These are phyloP conservation scores for Athrips mouffetella DNA, from an alignment of 2,888 invertebrate species.

Conservation along the genomic window DNA sequence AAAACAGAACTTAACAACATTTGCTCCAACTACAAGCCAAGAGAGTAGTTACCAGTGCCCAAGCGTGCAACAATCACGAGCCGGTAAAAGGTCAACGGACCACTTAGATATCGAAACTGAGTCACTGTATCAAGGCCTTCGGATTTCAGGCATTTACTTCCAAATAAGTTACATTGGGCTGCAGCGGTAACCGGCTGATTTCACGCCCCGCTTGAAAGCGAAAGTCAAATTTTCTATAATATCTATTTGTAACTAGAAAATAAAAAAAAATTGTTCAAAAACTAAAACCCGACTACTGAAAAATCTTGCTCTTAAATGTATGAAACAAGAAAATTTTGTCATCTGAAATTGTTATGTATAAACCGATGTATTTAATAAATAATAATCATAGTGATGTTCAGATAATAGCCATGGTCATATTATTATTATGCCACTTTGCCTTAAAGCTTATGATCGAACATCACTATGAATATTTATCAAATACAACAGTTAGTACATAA, in stretches of 20 bases:
- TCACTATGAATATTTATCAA: no score
- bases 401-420: no score
- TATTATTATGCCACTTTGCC: no score
- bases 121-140: conserved; percentile 72
- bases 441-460: no score
- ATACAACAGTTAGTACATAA: no score
- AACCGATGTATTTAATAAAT: no score
- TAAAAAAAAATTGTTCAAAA: no score
- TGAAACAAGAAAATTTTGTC: no score
- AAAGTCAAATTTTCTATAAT: conserved; percentile 20
- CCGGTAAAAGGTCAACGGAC: conserved; percentile 71
- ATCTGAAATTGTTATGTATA: no score
- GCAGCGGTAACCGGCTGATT: conserved; percentile 29
- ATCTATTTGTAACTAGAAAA: background rate
- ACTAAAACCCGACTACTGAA: no score
- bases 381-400: no score
- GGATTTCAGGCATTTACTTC: conserved; percentile 56
- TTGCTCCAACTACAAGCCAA: conserved; percentile 19
- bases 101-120: conserved; percentile 70
- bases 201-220: conserved; percentile 35
- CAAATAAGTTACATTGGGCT: conserved; percentile 30
- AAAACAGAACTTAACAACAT: background rate
- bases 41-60: conserved; percentile 29
- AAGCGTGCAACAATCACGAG: conserved; percentile 51
- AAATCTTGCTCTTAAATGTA: no score